These are phyloP conservation scores for Liopterus haemorrhoidalis DNA, from an alignment of 2,888 invertebrate genomes.

Conservation along the genomic window DNA sequence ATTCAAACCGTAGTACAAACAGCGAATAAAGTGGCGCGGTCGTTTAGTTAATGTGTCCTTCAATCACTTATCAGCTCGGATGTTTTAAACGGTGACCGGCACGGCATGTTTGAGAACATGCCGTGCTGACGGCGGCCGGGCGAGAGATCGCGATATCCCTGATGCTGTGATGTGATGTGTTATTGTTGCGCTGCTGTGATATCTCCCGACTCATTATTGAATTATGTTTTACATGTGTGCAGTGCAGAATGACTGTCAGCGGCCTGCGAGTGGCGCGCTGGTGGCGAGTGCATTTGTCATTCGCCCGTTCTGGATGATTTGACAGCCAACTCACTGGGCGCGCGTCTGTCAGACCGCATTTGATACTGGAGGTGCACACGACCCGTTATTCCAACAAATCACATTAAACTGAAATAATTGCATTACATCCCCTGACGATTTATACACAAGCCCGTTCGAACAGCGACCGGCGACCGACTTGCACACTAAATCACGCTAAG, in stretches of 20 bases:
- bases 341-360: conserved; percentile 51
- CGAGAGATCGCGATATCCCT: not conserved
- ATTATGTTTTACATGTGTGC: too few relatives aligned
- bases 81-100: conserved; percentile 3
- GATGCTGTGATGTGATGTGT: too few relatives aligned
- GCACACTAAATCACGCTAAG: too few relatives aligned
- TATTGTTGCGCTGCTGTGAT: too few relatives aligned
- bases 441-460: too few relatives aligned
- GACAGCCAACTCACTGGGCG: conserved; percentile 38
- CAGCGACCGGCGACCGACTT: too few relatives aligned
- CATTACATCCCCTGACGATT: too few relatives aligned
- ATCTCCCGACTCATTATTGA: too few relatives aligned
- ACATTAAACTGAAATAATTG: conserved; percentile 48
- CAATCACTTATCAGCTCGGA: conserved; percentile 1
- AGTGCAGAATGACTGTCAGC: conserved; percentile 11
- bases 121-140: not conserved
- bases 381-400: conserved; percentile 46
- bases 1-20: conserved; percentile 34
- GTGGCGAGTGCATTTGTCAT: conserved; percentile 47
- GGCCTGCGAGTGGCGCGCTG: conserved; percentile 19
- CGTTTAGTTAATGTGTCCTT: conserved; percentile 21
- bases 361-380: too few relatives aligned
- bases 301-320: conserved; percentile 46
- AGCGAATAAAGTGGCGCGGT: conserved; percentile 25
- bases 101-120: not conserved